Percentiles rank a stretch among this genome's conserved stretches.
Conservation (phyloP, 2,888 invertebrate genomes). For the Esperia sulphurella region DNA sequence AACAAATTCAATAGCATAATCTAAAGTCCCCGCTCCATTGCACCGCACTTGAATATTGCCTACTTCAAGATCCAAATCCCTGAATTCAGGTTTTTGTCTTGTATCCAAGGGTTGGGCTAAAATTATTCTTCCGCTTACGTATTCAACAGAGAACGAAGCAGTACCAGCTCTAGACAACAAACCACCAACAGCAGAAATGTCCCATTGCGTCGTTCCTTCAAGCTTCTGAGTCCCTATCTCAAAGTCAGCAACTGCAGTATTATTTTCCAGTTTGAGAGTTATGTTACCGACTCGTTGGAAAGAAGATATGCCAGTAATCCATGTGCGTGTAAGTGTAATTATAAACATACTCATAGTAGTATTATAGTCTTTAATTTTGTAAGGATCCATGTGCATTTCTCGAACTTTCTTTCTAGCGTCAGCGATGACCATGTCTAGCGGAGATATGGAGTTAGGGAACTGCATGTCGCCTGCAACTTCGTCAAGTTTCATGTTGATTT, state of each 20-base stretch:
- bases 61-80: conserved; percentile 87
- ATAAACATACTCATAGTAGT: conserved; percentile 84
- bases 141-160: conserved; percentile 88
- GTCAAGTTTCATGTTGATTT: conserved; percentile 86
- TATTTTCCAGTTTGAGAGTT: conserved; percentile 84
- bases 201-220: conserved; percentile 89
- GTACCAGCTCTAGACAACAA: conserved; percentile 85
- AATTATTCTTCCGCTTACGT: conserved; percentile 83
- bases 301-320: conserved; percentile 88
- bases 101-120: conserved; percentile 89
- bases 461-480: conserved; percentile 83
- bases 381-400: conserved; percentile 85
- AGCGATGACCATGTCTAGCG: conserved; percentile 89
- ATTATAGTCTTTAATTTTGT: conserved; percentile 85
- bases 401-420: conserved; percentile 85
- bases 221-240: conserved; percentile 90
- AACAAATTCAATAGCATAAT: conserved; percentile 89
- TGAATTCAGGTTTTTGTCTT: conserved; percentile 83
- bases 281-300: conserved; percentile 91
- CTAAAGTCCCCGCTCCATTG: conserved; percentile 91
- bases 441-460: conserved; percentile 92
- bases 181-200: conserved; percentile 83
- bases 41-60: conserved; percentile 92
- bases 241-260: conserved; percentile 82
- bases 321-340: conserved; percentile 85